These are phyloP conservation scores for Sebastes minor DNA, from an alignment of 2,797 vertebrate genomes.

Conservation along the genomic window DNA sequence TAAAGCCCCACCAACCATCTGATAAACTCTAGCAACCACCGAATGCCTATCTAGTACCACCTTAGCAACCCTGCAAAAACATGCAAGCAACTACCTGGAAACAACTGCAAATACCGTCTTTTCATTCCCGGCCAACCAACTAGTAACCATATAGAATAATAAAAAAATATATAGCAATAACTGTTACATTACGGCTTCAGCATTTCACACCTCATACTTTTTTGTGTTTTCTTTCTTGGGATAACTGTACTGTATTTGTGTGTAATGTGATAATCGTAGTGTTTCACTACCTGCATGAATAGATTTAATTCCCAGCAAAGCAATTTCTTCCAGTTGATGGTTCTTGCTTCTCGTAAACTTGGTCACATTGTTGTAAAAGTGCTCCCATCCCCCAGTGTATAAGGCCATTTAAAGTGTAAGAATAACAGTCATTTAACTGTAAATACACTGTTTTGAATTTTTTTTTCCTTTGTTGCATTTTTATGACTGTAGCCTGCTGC, in stretches of 20 bases:
- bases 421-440: background rate
- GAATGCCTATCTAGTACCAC: background rate
- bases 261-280: background rate
- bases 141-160: too few species aligned
- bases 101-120: too few species aligned
- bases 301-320: slow-evolving; percentile 2
- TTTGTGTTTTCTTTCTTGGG: background rate
- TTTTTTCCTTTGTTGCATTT: background rate
- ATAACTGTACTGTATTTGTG: background rate
- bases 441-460: background rate
- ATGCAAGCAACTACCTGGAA: background rate
- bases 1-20: background rate
- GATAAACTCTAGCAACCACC: background rate
- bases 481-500: background rate
- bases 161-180: too few species aligned
- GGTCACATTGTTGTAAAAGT: background rate
- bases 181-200: too few species aligned
- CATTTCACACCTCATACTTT: too few species aligned
- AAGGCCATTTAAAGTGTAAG: background rate
- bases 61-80: background rate
- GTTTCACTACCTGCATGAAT: background rate
- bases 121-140: background rate
- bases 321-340: background rate
- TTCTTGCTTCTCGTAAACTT: slow-evolving; percentile 2
- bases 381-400: background rate